phyloP scores from a whole-genome alignment of 2,113 vertebrate genomes.

The Myotis davidii region DNA sequence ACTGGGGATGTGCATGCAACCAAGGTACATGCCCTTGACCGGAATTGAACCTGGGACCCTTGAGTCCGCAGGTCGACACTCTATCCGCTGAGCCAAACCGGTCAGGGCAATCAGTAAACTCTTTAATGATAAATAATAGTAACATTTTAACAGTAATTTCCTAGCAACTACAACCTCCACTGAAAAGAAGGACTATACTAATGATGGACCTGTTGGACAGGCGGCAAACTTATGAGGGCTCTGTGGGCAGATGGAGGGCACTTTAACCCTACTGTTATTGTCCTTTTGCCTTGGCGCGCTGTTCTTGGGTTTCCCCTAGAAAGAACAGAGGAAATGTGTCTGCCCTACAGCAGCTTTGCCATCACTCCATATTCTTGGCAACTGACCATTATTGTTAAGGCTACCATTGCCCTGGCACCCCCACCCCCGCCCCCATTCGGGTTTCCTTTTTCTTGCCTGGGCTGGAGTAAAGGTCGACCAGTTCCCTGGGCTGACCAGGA shows the following conservation, averaged over 20 bases:
- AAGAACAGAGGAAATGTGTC: neutral
- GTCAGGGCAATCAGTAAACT: neutral
- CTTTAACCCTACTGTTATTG: neutral
- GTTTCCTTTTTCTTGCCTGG: neutral
- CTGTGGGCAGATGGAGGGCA: neutral
- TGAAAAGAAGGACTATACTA: neutral
- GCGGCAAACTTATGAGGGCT: no score
- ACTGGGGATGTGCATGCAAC: no score
- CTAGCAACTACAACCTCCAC: neutral
- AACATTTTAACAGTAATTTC: neutral
- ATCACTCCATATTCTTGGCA: neutral
- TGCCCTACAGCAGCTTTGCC: neutral
- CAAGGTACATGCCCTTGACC: no score
- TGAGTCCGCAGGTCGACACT: fast-evolving
- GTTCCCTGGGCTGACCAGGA: neutral
- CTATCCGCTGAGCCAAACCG: no score
- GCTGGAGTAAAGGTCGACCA: neutral
- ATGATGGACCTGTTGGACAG: neutral
- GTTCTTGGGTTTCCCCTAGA: neutral
- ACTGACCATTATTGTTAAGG: neutral
- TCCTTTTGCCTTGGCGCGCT: neutral
- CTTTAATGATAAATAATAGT: neutral
- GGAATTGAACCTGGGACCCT: no score
- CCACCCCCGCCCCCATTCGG: no score
- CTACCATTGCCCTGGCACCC: neutral